Evolutionary conservation across 2,797 vertebrate genomes (phyloP), one percentile per base, ranked within the genome.

Genomic region (Triplophysa yarkandensis): DNA sequence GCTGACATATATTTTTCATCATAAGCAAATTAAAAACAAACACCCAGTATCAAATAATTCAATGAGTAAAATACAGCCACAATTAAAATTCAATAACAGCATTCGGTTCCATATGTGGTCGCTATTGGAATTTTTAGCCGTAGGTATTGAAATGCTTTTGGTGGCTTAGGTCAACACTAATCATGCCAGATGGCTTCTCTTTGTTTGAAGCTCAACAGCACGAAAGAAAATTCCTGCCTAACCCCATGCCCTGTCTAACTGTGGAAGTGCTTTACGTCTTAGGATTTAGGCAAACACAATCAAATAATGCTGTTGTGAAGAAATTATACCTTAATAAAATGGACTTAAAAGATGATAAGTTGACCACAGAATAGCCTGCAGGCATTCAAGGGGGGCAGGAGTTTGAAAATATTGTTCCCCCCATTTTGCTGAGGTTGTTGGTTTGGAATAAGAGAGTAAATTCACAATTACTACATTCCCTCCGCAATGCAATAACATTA

Each of bases 71-170:
- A 19, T 32, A n/a, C 23, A 3, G 19, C 8, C 10, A 30, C 13
- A 25, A n/a, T n/a, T 6, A 57, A 57, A 44, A 67, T 58, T 30
- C 16, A 27, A 7, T 67, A 57, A 57, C 30, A 16, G 30, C 16
- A 64, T 74, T 67, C 48, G 19, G 28, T 27, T 50, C 54, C 17
- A 43, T 60, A 41, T 68, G 72, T 68, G 52, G 52, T 67, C 11
- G 1, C 25, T 36, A 23, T 58, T 30, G 14, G 36, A 36, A 4
- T 34, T 74, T 74, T 74, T 50, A 41, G 34, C 60, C 19, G 17
- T 50, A 75, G 39, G 39, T 61, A 50, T 11, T 60, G 43, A 68
- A 75, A 61, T 60, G 41, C 41, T 67, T 74, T 50, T 16, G 21
- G 48, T 67, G 43, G 63, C 72, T 50, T 68, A 74, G 6, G 30